Evolutionary conservation across 2,888 invertebrate species (phyloP).

Genomic region (Apamea epomidion): DNA sequence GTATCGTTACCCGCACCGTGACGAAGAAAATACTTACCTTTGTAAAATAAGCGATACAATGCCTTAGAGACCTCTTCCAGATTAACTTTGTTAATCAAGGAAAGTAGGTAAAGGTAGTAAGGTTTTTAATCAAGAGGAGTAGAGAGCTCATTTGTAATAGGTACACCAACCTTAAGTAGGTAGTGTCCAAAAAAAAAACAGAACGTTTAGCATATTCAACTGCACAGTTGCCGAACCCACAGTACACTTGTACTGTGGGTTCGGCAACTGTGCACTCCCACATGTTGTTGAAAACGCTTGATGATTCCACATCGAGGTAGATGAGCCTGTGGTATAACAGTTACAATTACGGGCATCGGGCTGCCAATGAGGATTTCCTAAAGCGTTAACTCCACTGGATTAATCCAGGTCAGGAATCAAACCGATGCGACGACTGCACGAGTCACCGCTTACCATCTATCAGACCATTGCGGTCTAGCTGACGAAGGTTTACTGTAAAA

Average conservation of each 20-base stretch:
- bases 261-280: background rate
- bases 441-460: constrained; percentile 7
- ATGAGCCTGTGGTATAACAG: constrained; percentile 1
- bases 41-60: constrained; percentile 17
- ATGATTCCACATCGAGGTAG: background rate
- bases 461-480: background rate
- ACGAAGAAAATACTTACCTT: constrained; percentile 11
- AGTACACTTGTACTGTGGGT: background rate
- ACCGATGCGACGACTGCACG: constrained; percentile 28
- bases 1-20: background rate
- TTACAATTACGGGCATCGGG: constrained; percentile 32
- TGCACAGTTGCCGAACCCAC: too few species aligned
- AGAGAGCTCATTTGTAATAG: constrained; percentile 36
- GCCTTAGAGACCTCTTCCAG: constrained; percentile 13
- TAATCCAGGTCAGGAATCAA: constrained; percentile 42
- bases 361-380: constrained; percentile 52
- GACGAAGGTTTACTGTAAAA: constrained; percentile 6
- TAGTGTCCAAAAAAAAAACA: background rate
- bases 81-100: constrained; percentile 43
- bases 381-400: constrained; percentile 33
- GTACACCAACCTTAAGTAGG: background rate
- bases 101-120: constrained; percentile 33
- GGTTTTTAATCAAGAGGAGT: constrained; percentile 41
- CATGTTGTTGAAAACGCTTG: constrained; percentile 4
- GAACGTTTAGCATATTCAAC: constrained; percentile 8